These are phyloP conservation scores for Scaptomyza cyrtandrae DNA, from an alignment of 2,888 invertebrate genomes.

Conservation along the genomic window DNA sequence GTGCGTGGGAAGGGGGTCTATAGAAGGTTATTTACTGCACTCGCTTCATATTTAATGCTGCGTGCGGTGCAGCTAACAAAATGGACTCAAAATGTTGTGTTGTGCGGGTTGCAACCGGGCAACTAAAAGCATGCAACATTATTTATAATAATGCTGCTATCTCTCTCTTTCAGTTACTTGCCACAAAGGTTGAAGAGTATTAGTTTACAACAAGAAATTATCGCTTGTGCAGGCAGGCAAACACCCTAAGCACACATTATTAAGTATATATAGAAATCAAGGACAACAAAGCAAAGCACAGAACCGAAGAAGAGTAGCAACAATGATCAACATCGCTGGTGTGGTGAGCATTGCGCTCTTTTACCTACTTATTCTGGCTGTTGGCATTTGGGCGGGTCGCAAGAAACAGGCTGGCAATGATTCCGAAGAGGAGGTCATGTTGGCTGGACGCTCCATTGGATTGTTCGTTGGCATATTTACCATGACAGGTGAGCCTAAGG, in stretches of 20 bases:
- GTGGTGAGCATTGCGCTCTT: constrained; percentile 97
- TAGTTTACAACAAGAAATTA: constrained; percentile 26
- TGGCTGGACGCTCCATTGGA: constrained; percentile 98
- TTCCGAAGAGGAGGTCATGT: constrained; percentile 98
- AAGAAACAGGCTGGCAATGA: constrained; percentile 95
- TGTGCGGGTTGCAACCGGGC: not conserved
- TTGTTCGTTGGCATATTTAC: constrained; percentile 99
- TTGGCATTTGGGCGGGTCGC: constrained; percentile 98
- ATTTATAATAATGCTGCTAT: constrained; percentile 42
- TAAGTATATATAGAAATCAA: constrained; percentile 17
- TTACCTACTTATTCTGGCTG: constrained; percentile 96
- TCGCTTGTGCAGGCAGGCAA: not conserved
- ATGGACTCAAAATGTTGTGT: constrained; percentile 28
- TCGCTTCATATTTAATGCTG: constrained; percentile 60
- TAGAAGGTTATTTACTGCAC: constrained; percentile 24
- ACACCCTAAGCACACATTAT: not conserved
- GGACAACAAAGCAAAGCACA: constrained; percentile 15
- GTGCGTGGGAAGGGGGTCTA: not conserved
- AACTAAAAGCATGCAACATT: constrained; percentile 20
- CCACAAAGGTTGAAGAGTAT: constrained; percentile 54
- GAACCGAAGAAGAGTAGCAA: constrained; percentile 16
- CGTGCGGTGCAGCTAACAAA: constrained; percentile 38
- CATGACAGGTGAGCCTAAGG: constrained; percentile 93
- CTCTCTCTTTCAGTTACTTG: constrained; percentile 1
- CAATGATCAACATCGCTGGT: constrained; percentile 95